These are phyloP conservation scores for Reticulitermes lucifugus DNA, from an alignment of 2,888 invertebrate genomes.

Conservation along the genomic window DNA sequence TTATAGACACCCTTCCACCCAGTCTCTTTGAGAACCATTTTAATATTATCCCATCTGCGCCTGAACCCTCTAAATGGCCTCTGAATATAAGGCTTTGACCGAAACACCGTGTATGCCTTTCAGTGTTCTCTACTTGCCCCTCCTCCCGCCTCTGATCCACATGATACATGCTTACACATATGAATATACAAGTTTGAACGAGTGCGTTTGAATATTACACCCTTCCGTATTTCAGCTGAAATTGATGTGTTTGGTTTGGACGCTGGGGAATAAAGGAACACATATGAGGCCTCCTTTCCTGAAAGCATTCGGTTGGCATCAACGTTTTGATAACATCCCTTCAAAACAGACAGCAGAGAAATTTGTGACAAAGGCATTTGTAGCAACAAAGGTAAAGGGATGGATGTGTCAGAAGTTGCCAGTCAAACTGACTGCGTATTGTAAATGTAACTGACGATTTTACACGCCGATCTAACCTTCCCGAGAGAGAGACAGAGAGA, in stretches of 20 bases:
- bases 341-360: slow-evolving; percentile 3
- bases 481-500: background rate
- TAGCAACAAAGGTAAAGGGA: background rate
- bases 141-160: too few relatives aligned
- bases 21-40: too few relatives aligned
- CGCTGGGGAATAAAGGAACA: background rate
- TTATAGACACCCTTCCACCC: too few relatives aligned
- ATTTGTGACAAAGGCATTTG: background rate
- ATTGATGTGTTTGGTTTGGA: background rate
- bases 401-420: background rate
- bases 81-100: too few relatives aligned
- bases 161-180: too few relatives aligned
- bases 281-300: background rate
- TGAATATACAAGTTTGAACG: too few relatives aligned
- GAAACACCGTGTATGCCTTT: too few relatives aligned
- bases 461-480: background rate
- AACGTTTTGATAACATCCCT: background rate
- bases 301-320: background rate
- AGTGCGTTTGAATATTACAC: too few relatives aligned
- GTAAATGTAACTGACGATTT: slow-evolving; percentile 5
- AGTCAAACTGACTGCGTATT: background rate
- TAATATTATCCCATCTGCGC: too few relatives aligned
- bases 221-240: too few relatives aligned
- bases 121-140: too few relatives aligned
- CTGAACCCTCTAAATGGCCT: too few relatives aligned